These are phyloP conservation scores for Lithophane socia DNA, from an alignment of 2,888 invertebrate genomes.

Conservation along the genomic window DNA sequence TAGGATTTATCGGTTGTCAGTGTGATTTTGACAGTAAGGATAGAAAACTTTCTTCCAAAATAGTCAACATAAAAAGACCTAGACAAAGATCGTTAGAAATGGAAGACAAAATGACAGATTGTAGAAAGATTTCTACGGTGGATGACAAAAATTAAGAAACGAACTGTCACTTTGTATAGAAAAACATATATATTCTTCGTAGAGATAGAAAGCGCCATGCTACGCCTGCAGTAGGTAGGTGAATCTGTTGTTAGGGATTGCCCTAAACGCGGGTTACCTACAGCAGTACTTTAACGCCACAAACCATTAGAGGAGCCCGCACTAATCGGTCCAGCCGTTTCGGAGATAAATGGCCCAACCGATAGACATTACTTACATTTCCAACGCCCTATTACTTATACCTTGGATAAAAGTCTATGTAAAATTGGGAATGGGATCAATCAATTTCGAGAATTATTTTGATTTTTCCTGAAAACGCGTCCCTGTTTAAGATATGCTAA, in stretches of 20 bases:
- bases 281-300: slow-evolving; percentile 55
- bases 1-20: no score
- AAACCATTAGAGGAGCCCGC: slow-evolving; percentile 57
- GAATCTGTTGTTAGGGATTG: slow-evolving; percentile 37
- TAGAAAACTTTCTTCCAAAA: no score
- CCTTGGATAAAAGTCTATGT: slow-evolving; percentile 44
- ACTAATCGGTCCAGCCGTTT: slow-evolving; percentile 61
- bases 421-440: slow-evolving; percentile 9
- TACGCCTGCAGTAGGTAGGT: background rate
- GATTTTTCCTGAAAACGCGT: background rate
- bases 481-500: background rate
- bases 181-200: no score
- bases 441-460: slow-evolving; percentile 12
- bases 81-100: no score
- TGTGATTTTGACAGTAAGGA: no score
- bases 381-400: slow-evolving; percentile 40
- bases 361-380: slow-evolving; percentile 56
- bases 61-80: no score
- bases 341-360: slow-evolving; percentile 52
- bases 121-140: no score
- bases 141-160: no score
- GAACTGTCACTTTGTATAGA: no score
- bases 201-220: no score
- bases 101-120: no score
- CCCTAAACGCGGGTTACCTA: slow-evolving; percentile 37